A percentile compares a stretch with the other conserved stretches of the same genome.
These are phyloP conservation scores for Cliona cf. orientalis DNA, from an alignment of 37 sponge, comb jelly and placozoan species.

Conservation along the genomic window DNA sequence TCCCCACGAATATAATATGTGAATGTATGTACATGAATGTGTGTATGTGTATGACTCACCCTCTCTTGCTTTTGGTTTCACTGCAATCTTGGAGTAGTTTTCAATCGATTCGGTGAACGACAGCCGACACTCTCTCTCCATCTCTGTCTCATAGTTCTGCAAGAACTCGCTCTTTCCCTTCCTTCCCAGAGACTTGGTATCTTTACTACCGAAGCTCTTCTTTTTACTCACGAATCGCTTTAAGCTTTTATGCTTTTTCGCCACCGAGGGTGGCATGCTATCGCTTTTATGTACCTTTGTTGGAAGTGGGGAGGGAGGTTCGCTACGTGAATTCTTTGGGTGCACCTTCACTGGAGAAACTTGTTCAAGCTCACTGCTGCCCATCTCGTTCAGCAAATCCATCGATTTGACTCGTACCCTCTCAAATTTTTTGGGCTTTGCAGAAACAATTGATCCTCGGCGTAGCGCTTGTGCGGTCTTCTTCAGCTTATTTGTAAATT, in stretches of 20 bases:
- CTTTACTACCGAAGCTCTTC: too few relatives aligned
- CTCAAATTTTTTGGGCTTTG: too few relatives aligned
- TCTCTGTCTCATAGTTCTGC: not conserved
- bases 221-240: too few relatives aligned
- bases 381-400: too few relatives aligned
- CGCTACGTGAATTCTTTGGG: not conserved
- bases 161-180: not conserved
- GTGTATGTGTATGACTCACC: conserved; percentile 5
- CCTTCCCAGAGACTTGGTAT: too few relatives aligned
- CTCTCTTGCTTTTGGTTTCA: not conserved
- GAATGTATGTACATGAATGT: too few relatives aligned
- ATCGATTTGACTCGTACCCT: too few relatives aligned
- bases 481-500: conserved; percentile 6
- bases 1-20: not conserved
- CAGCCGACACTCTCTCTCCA: too few relatives aligned
- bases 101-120: conserved; percentile 7
- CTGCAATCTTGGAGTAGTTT: not conserved
- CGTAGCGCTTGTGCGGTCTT: conserved; percentile 33
- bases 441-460: not conserved
- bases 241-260: too few relatives aligned
- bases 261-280: too few relatives aligned
- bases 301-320: conserved; percentile 1
- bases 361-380: too few relatives aligned
- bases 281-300: not conserved
- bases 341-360: not conserved